phyloP scores from a whole-genome alignment of 1,140 invertebrate genomes.

The Pseudomyrmex concolor region DNA sequence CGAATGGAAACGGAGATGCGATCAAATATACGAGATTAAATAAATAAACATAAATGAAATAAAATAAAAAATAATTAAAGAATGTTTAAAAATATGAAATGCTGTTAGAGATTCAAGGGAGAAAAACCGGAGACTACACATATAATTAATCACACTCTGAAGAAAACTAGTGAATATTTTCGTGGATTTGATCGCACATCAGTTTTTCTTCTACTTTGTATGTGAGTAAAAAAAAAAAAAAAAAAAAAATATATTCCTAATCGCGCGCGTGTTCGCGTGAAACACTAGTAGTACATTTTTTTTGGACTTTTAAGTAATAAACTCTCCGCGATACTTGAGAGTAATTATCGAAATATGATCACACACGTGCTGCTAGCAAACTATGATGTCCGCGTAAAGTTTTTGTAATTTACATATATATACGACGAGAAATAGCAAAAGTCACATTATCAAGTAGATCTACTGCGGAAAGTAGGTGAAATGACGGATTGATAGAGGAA shows the following conservation, averaged over 20 bases:
- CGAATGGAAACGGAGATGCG: not conserved
- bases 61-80: slow-evolving; percentile 1
- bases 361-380: not conserved
- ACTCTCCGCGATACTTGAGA: not conserved
- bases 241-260: too few relatives aligned
- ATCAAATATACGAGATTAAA: not conserved
- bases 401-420: too few relatives aligned
- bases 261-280: slow-evolving; percentile 38
- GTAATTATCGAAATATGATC: not conserved
- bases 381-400: too few relatives aligned
- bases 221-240: not conserved
- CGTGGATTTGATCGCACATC: slow-evolving; percentile 18
- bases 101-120: not conserved
- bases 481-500: not conserved
- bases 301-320: not conserved
- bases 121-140: not conserved
- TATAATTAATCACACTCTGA: not conserved
- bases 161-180: not conserved
- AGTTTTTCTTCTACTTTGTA: slow-evolving; percentile 20
- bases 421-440: not conserved
- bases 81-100: not conserved
- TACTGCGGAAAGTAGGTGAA: not conserved
- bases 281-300: slow-evolving; percentile 3
- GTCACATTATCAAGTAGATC: not conserved
- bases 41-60: not conserved